These are phyloP conservation scores for Dasysyrphus tricinctus DNA, from an alignment of 2,888 invertebrate species.

Conservation along the genomic window DNA sequence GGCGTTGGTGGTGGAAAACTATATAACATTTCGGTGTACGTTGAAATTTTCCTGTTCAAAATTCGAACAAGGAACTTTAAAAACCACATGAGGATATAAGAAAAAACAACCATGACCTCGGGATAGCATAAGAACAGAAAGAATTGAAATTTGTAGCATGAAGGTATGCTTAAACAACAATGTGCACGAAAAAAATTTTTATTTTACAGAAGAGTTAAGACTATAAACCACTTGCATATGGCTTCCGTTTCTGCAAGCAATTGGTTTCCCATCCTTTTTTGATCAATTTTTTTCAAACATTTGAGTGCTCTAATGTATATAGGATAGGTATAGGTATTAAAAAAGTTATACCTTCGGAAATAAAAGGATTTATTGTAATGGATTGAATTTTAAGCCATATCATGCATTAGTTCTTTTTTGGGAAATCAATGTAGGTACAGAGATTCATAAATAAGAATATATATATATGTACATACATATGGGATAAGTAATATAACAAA, in stretches of 20 bases:
- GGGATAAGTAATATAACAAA: no score
- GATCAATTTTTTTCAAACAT: not conserved
- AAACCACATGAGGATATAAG: not conserved
- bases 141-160: not conserved
- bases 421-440: no score
- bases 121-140: no score
- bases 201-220: slow-evolving; percentile 2
- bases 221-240: slow-evolving; percentile 57
- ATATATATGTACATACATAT: no score
- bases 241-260: not conserved
- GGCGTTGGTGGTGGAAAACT: slow-evolving; percentile 12
- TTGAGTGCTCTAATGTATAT: no score
- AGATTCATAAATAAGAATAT: no score
- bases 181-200: not conserved
- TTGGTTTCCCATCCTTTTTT: not conserved
- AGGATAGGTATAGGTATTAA: not conserved
- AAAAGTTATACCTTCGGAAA: not conserved
- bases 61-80: not conserved
- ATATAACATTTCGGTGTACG: slow-evolving; percentile 41
- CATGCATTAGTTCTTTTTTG: not conserved
- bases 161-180: slow-evolving; percentile 56
- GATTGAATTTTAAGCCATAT: not conserved
- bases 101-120: not conserved
- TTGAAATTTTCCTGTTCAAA: slow-evolving; percentile 31
- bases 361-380: not conserved